Base-by-base conservation (phyloP, 2,888 invertebrate species). In the Agriopis marginaria region DNA sequence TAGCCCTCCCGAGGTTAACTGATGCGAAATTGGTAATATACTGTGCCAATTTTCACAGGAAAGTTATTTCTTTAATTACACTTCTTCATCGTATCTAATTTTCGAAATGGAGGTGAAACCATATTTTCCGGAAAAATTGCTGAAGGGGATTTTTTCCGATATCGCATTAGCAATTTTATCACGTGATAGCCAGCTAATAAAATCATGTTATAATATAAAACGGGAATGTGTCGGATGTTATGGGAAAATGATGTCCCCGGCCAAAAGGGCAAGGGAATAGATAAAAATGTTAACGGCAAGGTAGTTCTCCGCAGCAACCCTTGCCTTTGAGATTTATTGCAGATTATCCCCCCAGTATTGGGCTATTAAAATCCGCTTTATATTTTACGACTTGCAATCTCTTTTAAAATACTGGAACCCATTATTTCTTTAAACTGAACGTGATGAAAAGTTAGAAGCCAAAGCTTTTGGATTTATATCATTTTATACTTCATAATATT, bases 251-350 rank as follows among this genome's bases (percentile, higher is more conserved):
- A 84, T 82, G 82, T 82, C 77, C 74, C 77, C 72, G 78, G 76
- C 74, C 72, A 76, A 81, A 80, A 80, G 80, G 81, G 74, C 75
- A 81, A 78, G 77, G 78, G 77, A 73, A 78, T 75, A 84, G 81
- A 87, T 87, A 86, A 87, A 86, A 86, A 86, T 82, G 82, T 85
- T 85, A 86, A 83, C 80, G 75, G 79, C 71, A 74, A 79, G 82
- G 83, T 86, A 86, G 85, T 87, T 86, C 81, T 81, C 66, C 81
- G 76, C 74, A 74, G 72, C 74, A 84, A 82, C 83, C 85, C 82
- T 80, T 82, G 80, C 82, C 78, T 82, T 80, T 73, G 69, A 81
- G 82, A 87, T 86, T 86, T 86, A 85, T 85, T 68, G 79, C 71
- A 79, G 82, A 85, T 86, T 84, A 84, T 81, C 80, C 80, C 75